These are phyloP conservation scores for Erebia ligea DNA, from an alignment of 2,888 invertebrate genomes.

Conservation along the genomic window DNA sequence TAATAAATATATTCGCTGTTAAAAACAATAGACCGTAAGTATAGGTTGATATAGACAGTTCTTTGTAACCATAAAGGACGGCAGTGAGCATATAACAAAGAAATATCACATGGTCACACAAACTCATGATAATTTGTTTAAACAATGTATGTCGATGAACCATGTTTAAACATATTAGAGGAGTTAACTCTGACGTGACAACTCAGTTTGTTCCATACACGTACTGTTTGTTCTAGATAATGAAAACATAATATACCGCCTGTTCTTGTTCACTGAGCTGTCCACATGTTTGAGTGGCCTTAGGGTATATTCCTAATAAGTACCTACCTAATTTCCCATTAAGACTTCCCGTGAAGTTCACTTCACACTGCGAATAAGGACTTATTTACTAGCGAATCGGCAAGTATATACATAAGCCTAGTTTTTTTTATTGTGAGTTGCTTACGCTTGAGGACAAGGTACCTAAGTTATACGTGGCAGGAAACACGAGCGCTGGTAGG, in stretches of 20 bases:
- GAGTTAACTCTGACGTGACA: constrained; percentile 24
- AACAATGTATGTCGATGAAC: not conserved
- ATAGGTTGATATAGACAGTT: not conserved
- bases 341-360: not conserved
- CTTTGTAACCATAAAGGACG: not conserved
- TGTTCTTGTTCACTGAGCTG: not conserved
- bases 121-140: constrained; percentile 27
- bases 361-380: not conserved
- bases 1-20: not conserved
- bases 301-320: not conserved
- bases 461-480: too few species aligned
- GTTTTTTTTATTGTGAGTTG: too few species aligned
- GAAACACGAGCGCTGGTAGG: too few species aligned
- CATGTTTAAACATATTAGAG: constrained; percentile 11
- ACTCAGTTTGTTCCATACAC: constrained; percentile 19
- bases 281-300: constrained; percentile 12
- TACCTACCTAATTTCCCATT: constrained; percentile 7
- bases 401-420: not conserved
- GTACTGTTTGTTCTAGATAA: constrained; percentile 15
- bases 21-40: too few species aligned
- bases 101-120: constrained; percentile 14
- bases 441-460: too few species aligned
- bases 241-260: constrained; percentile 21
- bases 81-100: not conserved
- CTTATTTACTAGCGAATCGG: not conserved